Conservation (phyloP, 1,140 invertebrate genomes). For the Saxidomus purpurata region DNA sequence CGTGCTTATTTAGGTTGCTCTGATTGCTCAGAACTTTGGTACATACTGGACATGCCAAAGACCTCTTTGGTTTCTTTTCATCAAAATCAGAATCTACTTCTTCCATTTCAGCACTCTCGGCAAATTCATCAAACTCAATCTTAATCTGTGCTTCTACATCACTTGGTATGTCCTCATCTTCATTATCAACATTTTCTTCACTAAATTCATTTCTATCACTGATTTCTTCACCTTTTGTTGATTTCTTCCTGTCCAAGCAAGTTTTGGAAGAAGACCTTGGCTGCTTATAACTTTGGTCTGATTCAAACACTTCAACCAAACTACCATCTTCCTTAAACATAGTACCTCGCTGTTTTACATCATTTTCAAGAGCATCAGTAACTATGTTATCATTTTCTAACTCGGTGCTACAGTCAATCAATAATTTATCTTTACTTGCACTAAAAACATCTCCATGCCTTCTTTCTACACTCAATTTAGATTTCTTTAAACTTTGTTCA, state of each 20-base stretch:
- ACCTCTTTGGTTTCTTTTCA: not conserved
- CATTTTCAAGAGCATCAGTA: too few species aligned
- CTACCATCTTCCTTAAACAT: conserved; percentile 19
- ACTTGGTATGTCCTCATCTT: not conserved
- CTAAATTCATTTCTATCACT: not conserved
- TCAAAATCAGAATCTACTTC: not conserved
- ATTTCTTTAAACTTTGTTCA: too few species aligned
- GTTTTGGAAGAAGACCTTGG: too few species aligned
- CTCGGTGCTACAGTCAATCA: too few species aligned
- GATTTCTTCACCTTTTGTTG: not conserved
- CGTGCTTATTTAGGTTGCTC: not conserved
- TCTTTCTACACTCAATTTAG: too few species aligned
- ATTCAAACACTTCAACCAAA: not conserved
- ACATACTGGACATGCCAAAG: not conserved
- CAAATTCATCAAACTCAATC: not conserved
- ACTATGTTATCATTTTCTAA: too few species aligned
- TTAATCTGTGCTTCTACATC: not conserved
- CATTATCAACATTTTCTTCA: not conserved
- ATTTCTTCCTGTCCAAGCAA: not conserved
- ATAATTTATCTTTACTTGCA: too few species aligned
- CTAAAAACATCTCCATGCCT: too few species aligned
- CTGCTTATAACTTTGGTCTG: not conserved
- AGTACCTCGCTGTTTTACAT: not conserved
- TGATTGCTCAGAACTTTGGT: not conserved
- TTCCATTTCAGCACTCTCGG: not conserved